A percentile compares a stretch with the other conserved stretches of the same genome.
phyloP scores from a whole-genome alignment of 2,888 invertebrate species.

The Calameuta filiformis region DNA sequence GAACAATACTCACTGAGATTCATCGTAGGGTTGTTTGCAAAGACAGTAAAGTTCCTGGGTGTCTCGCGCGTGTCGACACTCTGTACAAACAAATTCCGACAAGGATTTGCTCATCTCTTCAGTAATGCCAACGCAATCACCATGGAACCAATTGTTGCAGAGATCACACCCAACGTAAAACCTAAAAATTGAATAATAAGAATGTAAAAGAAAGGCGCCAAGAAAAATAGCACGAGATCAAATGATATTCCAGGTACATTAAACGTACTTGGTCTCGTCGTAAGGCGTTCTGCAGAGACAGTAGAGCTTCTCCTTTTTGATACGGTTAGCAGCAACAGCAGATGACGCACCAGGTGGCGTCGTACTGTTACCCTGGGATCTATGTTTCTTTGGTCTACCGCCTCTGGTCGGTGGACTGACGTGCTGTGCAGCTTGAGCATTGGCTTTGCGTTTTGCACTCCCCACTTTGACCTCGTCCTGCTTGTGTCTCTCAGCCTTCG shows the following conservation, averaged over 20 bases:
- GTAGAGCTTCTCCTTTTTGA: conserved; percentile 84
- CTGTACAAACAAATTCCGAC: conserved; percentile 89
- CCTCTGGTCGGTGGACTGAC: conserved; percentile 56
- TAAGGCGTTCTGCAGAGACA: conserved; percentile 95
- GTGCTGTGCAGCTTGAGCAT: conserved; percentile 63
- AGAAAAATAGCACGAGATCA: not conserved
- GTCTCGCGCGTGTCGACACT: conserved; percentile 86
- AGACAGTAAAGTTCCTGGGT: conserved; percentile 95
- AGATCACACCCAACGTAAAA: conserved; percentile 98
- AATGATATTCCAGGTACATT: not conserved
- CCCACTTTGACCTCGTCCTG: conserved; percentile 76
- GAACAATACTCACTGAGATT: conserved; percentile 83
- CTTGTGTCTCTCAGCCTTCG: conserved; percentile 78
- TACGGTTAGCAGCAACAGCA: conserved; percentile 47
- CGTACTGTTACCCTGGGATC: conserved; percentile 51
- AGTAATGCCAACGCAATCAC: conserved; percentile 93
- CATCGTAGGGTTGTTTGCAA: conserved; percentile 96
- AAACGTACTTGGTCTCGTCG: conserved; percentile 88
- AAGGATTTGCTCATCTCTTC: conserved; percentile 91
- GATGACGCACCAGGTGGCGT: conserved; percentile 52
- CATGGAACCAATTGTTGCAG: conserved; percentile 99
- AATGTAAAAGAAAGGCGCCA: not conserved
- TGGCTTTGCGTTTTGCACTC: conserved; percentile 70
- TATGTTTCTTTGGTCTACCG: conserved; percentile 62
- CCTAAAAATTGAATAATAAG: conserved; percentile 65